These are phyloP conservation scores for Cotesia typhae DNA, from an alignment of 1,140 invertebrate species.

Conservation along the genomic window DNA sequence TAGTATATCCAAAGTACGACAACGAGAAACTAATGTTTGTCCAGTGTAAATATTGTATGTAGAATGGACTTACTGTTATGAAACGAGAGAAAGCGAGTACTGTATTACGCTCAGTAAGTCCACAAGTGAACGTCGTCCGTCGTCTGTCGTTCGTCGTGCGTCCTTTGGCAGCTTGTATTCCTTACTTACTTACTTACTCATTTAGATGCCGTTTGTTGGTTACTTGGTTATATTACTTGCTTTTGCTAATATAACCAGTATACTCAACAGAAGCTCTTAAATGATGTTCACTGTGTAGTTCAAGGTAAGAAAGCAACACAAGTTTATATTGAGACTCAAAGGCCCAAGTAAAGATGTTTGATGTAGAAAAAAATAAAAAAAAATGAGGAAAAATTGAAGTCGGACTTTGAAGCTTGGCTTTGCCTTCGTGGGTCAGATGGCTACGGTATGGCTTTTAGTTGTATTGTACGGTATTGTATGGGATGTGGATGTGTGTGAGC, in stretches of 20 bases:
- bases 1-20: neutral
- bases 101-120: conserved; percentile 20
- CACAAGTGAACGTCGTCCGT: neutral
- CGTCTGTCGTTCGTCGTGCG: too few relatives aligned
- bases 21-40: conserved; percentile 32
- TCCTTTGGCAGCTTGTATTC: too few relatives aligned
- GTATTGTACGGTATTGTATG: too few relatives aligned
- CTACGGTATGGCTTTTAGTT: too few relatives aligned
- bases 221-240: too few relatives aligned
- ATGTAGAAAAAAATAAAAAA: conserved; percentile 7
- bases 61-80: conserved; percentile 24
- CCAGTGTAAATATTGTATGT: conserved; percentile 30
- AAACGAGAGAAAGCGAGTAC: conserved; percentile 19
- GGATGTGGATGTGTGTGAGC: neutral
- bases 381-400: neutral
- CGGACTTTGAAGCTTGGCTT: neutral
- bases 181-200: too few relatives aligned
- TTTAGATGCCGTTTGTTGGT: too few relatives aligned
- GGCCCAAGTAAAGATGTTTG: too few relatives aligned
- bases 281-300: too few relatives aligned
- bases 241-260: too few relatives aligned
- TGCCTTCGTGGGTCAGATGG: neutral
- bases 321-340: neutral
- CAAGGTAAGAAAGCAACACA: neutral
- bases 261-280: too few relatives aligned